Percentiles rank a stretch among this genome's conserved stretches.
Conservation (phyloP, 2,113 vertebrate genomes). For the Nettapus auritus region DNA sequence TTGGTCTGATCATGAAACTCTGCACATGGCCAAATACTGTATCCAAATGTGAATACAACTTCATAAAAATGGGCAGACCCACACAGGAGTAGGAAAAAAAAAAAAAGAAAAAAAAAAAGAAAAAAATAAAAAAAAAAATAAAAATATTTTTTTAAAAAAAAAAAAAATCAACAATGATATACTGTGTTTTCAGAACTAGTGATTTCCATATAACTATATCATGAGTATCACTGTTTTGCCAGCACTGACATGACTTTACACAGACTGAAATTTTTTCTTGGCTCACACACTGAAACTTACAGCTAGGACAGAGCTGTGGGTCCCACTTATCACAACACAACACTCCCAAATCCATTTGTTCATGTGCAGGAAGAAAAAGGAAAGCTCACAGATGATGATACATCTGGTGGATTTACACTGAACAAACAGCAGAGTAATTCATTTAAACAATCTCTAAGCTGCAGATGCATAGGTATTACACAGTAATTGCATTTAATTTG, state of each 20-base stretch:
- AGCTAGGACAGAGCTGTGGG: neutral
- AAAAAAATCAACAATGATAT: neutral
- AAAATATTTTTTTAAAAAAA: neutral
- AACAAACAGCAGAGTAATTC: neutral
- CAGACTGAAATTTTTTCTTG: neutral
- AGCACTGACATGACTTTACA: too few species aligned
- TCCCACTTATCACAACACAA: neutral
- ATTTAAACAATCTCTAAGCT: neutral
- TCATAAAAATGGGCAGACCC: neutral
- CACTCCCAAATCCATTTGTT: neutral
- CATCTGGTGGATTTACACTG: neutral
- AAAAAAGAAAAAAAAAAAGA: neutral
- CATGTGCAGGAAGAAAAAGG: neutral
- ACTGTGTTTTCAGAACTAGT: neutral
- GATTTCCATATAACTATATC: neutral
- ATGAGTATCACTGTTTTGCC: neutral
- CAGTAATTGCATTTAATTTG: neutral
- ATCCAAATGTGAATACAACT: neutral
- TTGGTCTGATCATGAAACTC: neutral
- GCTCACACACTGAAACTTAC: neutral
- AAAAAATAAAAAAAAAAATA: neutral
- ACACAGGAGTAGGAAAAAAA: neutral
- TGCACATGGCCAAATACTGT: too few species aligned
- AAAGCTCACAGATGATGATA: neutral
- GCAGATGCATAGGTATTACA: neutral